Evolutionary conservation across 2,797 vertebrate genomes (phyloP).

Genomic region (Sebastes minor): DNA sequence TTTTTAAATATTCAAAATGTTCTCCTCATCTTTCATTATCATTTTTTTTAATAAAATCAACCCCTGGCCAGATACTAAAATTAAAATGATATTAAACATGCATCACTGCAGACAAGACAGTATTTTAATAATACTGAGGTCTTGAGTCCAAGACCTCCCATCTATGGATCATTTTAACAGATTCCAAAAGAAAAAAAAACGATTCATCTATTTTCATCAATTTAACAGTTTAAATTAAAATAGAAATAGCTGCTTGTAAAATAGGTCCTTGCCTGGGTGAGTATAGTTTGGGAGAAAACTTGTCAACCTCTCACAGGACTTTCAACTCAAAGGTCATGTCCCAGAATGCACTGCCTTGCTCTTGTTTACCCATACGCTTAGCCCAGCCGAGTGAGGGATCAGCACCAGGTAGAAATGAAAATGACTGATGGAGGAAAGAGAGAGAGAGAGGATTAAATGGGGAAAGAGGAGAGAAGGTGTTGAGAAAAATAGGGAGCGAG

Average conservation of each 20-base stretch:
- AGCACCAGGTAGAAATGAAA: constrained; percentile 16
- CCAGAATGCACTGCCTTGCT: constrained; percentile 8
- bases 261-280: neutral
- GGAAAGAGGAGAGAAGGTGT: neutral
- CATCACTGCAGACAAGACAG: neutral
- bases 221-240: neutral
- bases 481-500: constrained; percentile 13
- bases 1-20: neutral
- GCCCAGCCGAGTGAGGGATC: constrained; percentile 22
- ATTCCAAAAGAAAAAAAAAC: neutral
- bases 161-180: neutral
- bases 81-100: neutral
- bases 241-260: neutral
- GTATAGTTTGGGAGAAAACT: neutral
- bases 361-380: constrained; percentile 33
- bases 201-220: neutral
- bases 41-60: neutral
- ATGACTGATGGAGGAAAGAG: constrained; percentile 1
- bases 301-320: neutral
- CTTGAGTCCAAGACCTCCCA: neutral
- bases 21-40: neutral
- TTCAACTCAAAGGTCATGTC: constrained; percentile 20
- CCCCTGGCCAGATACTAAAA: neutral
- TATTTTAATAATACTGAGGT: neutral
- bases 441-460: constrained; percentile 8